Percentiles rank a stretch among this genome's conserved stretches.
phyloP scores from a whole-genome alignment of 2,888 invertebrate genomes.

The Campoplex capitator region DNA sequence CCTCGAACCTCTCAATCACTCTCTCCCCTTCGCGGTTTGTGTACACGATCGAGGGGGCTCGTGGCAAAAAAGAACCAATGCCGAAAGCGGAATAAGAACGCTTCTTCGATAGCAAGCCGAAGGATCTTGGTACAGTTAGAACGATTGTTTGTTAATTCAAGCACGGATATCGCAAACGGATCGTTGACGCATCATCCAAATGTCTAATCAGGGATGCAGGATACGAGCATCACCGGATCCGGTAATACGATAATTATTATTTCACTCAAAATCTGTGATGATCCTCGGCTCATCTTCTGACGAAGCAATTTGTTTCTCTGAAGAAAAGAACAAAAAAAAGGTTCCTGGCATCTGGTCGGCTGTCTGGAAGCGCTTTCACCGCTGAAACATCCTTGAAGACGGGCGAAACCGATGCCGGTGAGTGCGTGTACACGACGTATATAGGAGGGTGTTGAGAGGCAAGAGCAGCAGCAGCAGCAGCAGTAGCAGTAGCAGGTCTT shows the following conservation, averaged over 20 bases:
- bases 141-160: neutral
- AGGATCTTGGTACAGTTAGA: neutral
- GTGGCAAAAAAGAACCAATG: neutral
- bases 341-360: neutral
- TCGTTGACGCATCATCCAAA: no score
- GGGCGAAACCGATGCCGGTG: slow-evolving; percentile 20
- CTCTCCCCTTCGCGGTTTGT: neutral
- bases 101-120: neutral
- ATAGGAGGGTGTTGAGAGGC: neutral
- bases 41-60: neutral
- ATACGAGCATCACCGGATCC: neutral
- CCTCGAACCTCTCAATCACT: neutral
- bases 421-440: slow-evolving; percentile 1
- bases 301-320: neutral
- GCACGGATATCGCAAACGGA: neutral
- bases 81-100: neutral
- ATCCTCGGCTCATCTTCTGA: neutral
- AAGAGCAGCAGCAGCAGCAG: no score
- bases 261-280: neutral
- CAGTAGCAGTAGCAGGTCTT: neutral
- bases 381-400: slow-evolving; percentile 4
- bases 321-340: neutral
- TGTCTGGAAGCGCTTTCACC: neutral
- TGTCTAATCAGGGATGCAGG: no score
- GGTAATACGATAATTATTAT: neutral